Evolutionary conservation across 2,797 vertebrate species (phyloP), one percentile per base, ranked within the genome.

Genomic region (Ispidina lecontei): DNA sequence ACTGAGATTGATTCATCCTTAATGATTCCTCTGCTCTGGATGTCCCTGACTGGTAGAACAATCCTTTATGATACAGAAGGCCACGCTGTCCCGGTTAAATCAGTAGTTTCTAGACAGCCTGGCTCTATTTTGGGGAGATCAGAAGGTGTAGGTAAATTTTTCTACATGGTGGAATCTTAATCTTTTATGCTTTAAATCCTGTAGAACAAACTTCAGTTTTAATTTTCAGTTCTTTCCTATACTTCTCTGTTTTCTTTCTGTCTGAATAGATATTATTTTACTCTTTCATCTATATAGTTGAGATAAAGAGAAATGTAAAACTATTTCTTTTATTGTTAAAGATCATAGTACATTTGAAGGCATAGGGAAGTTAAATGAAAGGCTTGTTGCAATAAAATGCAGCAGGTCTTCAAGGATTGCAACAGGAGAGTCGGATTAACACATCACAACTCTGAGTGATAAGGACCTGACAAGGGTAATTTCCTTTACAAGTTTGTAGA

Each of bases 401-500:
- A 67, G n/a, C 25, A 59, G 46, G 31, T 84, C 85, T 23, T 37
- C 6, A 52, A 76, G 73, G 78, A 69, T 41, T 65, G 69, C 2
- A 13, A n/a, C 55, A 52, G 58, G 31, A 72, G 62, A 72, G 64
- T 14, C 17, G 60, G 83, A 91, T 92, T 96, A 95, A 68, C 52
- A 69, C 87, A 75, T 83, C 75, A 65, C 59, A 80, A n/a, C 44
- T 65, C 51, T 69, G 39, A 80, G 56, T 51, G 80, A 80, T 80
- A 81, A 82, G 73, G 68, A 72, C 51, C 54, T 87, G 84, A 89
- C 72, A 88, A 49, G 68, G 37, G 39, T 73, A 70, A 88, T 89
- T 94, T 95, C 64, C 69, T 76, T 73, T 73, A 54, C 49, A 62
- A 49, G 1, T 84, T 67, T 28, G 12, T 59, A 69, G 82, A 43